Evolutionary conservation across 2,113 vertebrate genomes (phyloP), one percentile per base, ranked within the genome.

Genomic region (Alethe castanea): DNA sequence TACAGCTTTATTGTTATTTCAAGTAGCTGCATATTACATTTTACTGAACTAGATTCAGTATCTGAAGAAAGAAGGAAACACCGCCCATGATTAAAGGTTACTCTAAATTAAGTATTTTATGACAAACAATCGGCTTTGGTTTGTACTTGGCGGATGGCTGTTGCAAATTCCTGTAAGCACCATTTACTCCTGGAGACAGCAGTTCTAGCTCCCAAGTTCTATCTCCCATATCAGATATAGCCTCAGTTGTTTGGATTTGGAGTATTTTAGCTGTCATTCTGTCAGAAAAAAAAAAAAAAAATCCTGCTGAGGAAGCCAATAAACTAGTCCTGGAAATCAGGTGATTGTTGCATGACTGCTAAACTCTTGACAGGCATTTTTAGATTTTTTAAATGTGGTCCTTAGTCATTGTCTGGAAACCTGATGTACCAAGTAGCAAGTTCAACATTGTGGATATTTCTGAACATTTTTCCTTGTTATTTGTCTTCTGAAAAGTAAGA

Each of bases 41-140:
- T 29, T 61, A n/a, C 40, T 7, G 31, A 65, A 26, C 23, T 54
- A 31, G 54, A 38, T 44, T 10, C 10, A 14, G 14, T 24, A 25
- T 19, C n/a, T 31, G 54, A 53, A 56, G 7, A 56, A 78, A 50
- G 29, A 64, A 78, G 28, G 31, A 40, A 65, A 15, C 20, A 11
- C 52, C 3, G 22, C 2, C 15, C 24, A 8, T 57, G 11, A 15
- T 57, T 53, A 9, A 2, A 17, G 13, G 4, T 23, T 0, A 28
- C 23, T 81, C 83, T 29, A 59, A 80, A 76, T 71, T 20, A 42
- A 36, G 22, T 29, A 3, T 40, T 81, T 66, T 59, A 9, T 42
- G 22, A 10, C 22, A 31, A 83, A 33, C 3, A 36, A 7, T 36
- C 14, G 28, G 8, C 16, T 74, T 86, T 29, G 26, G 6, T 54